Conservation (phyloP, 1,140 invertebrate species). For the Sinonovacula constricta region DNA sequence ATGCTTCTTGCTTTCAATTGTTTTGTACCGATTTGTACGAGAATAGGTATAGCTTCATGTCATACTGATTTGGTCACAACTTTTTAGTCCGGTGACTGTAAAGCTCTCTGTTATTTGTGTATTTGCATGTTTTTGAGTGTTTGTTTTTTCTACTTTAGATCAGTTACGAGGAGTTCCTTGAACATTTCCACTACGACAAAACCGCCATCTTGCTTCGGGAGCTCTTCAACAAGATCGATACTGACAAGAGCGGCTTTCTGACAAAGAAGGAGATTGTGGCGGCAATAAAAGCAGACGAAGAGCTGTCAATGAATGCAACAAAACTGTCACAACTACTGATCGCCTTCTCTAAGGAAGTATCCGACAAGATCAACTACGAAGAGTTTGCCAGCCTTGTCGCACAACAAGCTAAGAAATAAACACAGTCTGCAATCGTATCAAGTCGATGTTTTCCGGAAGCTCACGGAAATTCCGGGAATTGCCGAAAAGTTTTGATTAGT, state of each 20-base stretch:
- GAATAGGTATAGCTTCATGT: too few species aligned
- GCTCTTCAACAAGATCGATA: constrained; percentile 66
- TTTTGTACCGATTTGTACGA: too few species aligned
- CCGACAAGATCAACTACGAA: constrained; percentile 66
- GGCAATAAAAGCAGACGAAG: constrained; percentile 62
- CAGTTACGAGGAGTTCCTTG: constrained; percentile 68
- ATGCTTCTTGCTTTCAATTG: too few species aligned
- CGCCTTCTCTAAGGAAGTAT: constrained; percentile 59
- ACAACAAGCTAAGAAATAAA: constrained; percentile 51
- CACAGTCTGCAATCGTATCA: too few species aligned
- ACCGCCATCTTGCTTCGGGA: constrained; percentile 60
- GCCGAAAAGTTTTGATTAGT: too few species aligned
- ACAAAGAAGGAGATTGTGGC: constrained; percentile 66
- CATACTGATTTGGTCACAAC: too few species aligned
- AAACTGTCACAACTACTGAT: constrained; percentile 65
- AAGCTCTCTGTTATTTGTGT: too few species aligned
- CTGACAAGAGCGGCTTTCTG: constrained; percentile 67
- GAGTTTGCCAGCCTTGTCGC: constrained; percentile 60
- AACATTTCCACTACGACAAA: constrained; percentile 57
- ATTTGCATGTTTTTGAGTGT: too few species aligned
- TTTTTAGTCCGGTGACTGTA: too few species aligned
- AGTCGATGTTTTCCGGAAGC: too few species aligned
- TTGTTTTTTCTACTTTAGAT: too few species aligned
- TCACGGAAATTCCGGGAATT: too few species aligned
- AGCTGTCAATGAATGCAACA: constrained; percentile 63